Conservation (phyloP, 2,113 vertebrate genomes). For the Ageneiosus marmoratus region DNA sequence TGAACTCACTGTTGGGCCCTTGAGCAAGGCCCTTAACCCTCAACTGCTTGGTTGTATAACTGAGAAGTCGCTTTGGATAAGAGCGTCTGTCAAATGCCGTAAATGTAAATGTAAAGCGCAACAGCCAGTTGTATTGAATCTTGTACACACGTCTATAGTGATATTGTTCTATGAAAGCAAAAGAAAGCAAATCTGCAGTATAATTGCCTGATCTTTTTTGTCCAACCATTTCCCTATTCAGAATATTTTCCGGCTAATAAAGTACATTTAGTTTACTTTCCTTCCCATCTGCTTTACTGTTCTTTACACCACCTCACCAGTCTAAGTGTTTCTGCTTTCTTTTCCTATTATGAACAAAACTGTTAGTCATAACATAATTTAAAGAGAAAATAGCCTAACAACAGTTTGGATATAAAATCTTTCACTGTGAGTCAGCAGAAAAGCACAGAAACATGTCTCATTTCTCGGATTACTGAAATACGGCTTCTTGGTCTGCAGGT, state of each 20-base stretch:
- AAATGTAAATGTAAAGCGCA: neutral
- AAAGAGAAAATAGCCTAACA: neutral
- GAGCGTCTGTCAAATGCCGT: no score
- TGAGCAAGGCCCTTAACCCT: no score
- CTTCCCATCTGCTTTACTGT: neutral
- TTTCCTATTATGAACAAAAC: neutral
- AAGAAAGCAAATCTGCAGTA: neutral
- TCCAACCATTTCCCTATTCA: no score
- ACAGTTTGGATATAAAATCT: neutral
- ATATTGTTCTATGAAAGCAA: neutral
- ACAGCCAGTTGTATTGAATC: neutral
- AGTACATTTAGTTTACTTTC: neutral
- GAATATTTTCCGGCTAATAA: neutral
- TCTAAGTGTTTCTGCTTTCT: neutral
- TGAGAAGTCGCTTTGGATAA: no score
- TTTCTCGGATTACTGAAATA: constrained; percentile 2
- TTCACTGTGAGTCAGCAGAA: neutral
- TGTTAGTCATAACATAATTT: neutral
- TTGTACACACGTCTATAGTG: neutral
- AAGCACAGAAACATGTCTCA: neutral
- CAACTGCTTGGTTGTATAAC: no score
- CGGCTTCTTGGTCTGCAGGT: constrained; percentile 67
- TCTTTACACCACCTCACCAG: neutral
- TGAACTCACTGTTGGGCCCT: no score
- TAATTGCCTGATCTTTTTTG: no score